These are phyloP conservation scores for Acanthurus lineatus DNA, from an alignment of 2,797 vertebrate genomes.

Conservation along the genomic window DNA sequence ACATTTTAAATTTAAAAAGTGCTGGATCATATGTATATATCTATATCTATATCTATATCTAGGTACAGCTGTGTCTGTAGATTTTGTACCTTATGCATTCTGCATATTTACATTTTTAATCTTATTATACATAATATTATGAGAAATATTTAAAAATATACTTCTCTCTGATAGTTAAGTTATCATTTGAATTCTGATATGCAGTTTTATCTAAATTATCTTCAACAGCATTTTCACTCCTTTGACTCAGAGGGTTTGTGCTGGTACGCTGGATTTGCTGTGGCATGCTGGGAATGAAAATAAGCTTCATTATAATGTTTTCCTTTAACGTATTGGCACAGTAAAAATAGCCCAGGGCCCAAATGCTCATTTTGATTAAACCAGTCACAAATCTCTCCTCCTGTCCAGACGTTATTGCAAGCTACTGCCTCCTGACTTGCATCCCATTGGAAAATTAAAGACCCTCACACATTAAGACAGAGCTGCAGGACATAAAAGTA, in stretches of 20 bases:
- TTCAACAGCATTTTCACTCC: conserved; percentile 36
- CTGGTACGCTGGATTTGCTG: conserved; percentile 54
- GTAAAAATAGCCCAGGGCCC: conserved; percentile 65
- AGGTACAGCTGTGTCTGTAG: background rate
- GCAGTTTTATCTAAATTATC: conserved; percentile 60
- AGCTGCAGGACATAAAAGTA: conserved; percentile 7
- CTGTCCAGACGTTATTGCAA: conserved; percentile 43
- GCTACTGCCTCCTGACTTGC: conserved; percentile 10
- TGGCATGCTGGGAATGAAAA: conserved; percentile 76
- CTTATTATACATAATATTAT: background rate
- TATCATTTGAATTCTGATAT: conserved; percentile 27
- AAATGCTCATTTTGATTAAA: conserved; percentile 56
- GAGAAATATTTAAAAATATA: background rate
- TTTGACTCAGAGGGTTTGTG: conserved; percentile 44
- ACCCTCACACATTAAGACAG: conserved; percentile 1
- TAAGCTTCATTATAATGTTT: conserved; percentile 70
- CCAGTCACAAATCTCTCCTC: conserved; percentile 44
- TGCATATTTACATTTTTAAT: background rate
- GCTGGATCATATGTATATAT: background rate
- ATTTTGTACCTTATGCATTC: background rate
- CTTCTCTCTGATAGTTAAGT: background rate
- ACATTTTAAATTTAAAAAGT: conserved; percentile 7
- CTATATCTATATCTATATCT: too few species aligned
- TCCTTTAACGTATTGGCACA: conserved; percentile 58
- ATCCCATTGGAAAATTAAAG: conserved; percentile 41